These are phyloP conservation scores for Perodicticus potto DNA, from an alignment of 2,797 vertebrate genomes.

Conservation along the genomic window DNA sequence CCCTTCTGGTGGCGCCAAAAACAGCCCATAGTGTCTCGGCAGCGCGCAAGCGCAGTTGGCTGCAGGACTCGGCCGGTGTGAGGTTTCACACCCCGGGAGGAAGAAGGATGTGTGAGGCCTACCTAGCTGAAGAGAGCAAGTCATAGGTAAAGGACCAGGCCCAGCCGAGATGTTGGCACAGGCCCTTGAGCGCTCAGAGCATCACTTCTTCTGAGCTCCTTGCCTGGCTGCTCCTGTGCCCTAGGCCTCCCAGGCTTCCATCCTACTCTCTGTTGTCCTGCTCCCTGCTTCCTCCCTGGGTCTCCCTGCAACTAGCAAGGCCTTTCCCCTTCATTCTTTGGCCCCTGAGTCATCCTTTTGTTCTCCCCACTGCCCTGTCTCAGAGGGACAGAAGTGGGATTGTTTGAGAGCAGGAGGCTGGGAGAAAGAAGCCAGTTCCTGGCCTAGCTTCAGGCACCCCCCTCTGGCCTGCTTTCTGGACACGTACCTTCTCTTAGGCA, in stretches of 20 bases:
- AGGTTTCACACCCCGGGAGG: neutral
- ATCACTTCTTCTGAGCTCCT: neutral
- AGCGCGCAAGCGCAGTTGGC: slow-evolving; percentile 54
- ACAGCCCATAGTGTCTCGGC: neutral
- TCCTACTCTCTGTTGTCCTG: too few species aligned
- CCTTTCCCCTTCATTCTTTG: neutral
- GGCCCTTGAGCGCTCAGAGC: neutral
- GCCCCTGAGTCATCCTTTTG: too few species aligned
- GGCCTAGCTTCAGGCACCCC: neutral
- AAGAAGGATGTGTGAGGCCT: neutral
- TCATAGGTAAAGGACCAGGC: neutral
- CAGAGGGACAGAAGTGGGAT: neutral
- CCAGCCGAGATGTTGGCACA: accelerated
- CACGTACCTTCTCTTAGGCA: slow-evolving; percentile 82
- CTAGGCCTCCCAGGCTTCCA: neutral
- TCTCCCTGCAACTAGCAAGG: neutral
- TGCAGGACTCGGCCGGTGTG: neutral
- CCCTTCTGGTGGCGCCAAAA: slow-evolving; percentile 29
- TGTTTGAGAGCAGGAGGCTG: neutral
- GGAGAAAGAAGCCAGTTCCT: neutral
- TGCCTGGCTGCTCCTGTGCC: neutral
- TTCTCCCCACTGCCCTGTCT: neutral
- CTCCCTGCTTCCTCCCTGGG: neutral
- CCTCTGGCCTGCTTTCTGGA: neutral
- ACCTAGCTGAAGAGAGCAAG: neutral